Conservation (phyloP, 2,888 invertebrate genomes). For the Nebria brevicollis region DNA sequence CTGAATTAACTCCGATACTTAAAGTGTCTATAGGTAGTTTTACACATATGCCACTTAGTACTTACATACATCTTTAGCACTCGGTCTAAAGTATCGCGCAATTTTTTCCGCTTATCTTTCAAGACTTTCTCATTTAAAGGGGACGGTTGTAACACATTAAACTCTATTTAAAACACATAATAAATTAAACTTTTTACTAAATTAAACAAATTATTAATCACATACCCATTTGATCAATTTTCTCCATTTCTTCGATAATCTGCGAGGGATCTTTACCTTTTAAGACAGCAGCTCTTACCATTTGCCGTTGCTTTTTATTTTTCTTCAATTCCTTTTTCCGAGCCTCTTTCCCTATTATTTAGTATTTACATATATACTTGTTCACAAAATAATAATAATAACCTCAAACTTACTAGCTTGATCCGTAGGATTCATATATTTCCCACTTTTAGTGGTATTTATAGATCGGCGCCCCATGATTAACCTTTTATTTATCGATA, state of each 20-base stretch:
- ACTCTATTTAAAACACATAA: constrained; percentile 71
- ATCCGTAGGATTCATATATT: constrained; percentile 99
- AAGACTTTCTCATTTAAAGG: constrained; percentile 96
- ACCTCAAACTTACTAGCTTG: constrained; percentile 85
- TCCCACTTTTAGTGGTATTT: constrained; percentile 99
- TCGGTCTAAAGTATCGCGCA: constrained; percentile 93
- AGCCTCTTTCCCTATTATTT: constrained; percentile 87
- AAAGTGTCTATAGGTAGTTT: constrained; percentile 32
- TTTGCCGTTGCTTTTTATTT: constrained; percentile 96
- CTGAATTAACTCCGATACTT: background rate
- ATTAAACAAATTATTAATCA: constrained; percentile 40
- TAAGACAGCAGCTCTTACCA: constrained; percentile 95
- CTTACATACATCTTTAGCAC: constrained; percentile 96
- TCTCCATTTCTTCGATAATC: constrained; percentile 94
- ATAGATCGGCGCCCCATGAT: constrained; percentile 96
- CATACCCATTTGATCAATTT: constrained; percentile 97
- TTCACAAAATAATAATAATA: constrained; percentile 41
- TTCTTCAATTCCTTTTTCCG: constrained; percentile 97
- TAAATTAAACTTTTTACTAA: background rate
- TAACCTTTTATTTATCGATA: background rate
- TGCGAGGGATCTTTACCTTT: constrained; percentile 98
- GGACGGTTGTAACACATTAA: constrained; percentile 93
- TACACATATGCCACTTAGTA: constrained; percentile 56
- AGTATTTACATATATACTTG: background rate
- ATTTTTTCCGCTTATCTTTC: constrained; percentile 94